Evolutionary conservation across 2,113 vertebrate species (phyloP).

Genomic region (Thalassarche chlororhynchos): DNA sequence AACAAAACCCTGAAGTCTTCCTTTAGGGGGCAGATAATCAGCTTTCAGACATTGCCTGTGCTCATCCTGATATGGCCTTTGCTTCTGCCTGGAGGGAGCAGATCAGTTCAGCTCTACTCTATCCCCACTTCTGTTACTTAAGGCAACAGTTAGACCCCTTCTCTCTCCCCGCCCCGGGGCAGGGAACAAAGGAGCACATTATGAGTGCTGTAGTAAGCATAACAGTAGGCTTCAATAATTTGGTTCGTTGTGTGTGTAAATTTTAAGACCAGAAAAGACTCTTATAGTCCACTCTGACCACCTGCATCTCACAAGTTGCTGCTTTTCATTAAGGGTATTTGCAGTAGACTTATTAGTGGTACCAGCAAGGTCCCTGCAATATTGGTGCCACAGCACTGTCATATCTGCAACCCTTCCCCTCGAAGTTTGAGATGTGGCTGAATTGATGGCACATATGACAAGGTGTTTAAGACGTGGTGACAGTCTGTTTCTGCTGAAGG

Average conservation of each 20-base stretch:
- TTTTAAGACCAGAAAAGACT: neutral
- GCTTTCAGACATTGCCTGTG: neutral
- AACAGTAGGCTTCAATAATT: neutral
- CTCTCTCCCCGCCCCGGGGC: neutral
- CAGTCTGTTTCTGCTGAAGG: neutral
- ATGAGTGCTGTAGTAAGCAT: neutral
- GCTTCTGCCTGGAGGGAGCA: neutral
- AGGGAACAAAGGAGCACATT: neutral
- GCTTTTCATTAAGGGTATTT: neutral
- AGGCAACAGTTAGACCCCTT: neutral
- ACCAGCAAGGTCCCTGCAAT: neutral
- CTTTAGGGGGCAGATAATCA: neutral
- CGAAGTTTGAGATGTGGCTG: neutral
- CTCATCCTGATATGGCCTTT: neutral
- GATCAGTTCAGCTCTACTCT: neutral
- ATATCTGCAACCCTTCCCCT: neutral
- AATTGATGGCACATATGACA: neutral
- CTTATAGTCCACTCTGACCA: neutral
- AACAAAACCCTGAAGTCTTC: neutral
- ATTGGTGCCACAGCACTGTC: neutral
- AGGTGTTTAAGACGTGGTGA: neutral
- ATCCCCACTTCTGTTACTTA: neutral
- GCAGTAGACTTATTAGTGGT: neutral
- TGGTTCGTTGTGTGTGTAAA: neutral
- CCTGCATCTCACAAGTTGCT: neutral